Evolutionary conservation across 2,888 invertebrate genomes (phyloP).

Genomic region (Pterostichus niger): DNA sequence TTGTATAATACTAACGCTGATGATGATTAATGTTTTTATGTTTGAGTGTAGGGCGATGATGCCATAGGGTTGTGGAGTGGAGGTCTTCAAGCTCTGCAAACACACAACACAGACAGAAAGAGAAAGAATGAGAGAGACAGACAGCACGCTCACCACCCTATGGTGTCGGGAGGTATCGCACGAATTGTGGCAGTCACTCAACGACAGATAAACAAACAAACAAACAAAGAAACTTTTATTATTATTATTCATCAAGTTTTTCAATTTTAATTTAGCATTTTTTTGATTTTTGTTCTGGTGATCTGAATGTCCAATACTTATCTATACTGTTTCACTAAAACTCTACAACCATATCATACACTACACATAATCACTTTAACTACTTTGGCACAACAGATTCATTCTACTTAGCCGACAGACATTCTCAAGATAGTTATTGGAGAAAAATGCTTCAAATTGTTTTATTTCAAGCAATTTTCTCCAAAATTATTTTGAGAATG

Average conservation of each 20-base stretch:
- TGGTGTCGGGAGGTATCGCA: conserved; percentile 65
- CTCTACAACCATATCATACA: not conserved
- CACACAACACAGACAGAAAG: conserved; percentile 52
- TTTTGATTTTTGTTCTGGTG: conserved; percentile 36
- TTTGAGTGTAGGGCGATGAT: conserved; percentile 63
- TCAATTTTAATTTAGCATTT: conserved; percentile 37
- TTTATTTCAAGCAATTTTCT: too few relatives aligned
- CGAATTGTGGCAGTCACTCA: conserved; percentile 55
- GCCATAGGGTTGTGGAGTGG: conserved; percentile 66
- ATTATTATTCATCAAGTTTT: conserved; percentile 41
- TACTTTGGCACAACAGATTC: not conserved
- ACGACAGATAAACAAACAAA: conserved; percentile 22
- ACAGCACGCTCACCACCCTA: conserved; percentile 66
- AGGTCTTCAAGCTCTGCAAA: conserved; percentile 61
- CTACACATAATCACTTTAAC: not conserved
- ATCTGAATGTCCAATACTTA: conserved; percentile 68
- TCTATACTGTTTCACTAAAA: conserved; percentile 54
- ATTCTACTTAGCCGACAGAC: too few relatives aligned
- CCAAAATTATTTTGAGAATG: too few relatives aligned
- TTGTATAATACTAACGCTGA: conserved; percentile 22
- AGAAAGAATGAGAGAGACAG: conserved; percentile 37
- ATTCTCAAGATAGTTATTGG: too few relatives aligned
- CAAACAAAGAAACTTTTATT: not conserved
- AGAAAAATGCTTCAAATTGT: too few relatives aligned
- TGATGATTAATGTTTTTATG: conserved; percentile 63